These are phyloP conservation scores for Falco cherrug DNA, from an alignment of 2,797 vertebrate genomes.

Conservation along the genomic window DNA sequence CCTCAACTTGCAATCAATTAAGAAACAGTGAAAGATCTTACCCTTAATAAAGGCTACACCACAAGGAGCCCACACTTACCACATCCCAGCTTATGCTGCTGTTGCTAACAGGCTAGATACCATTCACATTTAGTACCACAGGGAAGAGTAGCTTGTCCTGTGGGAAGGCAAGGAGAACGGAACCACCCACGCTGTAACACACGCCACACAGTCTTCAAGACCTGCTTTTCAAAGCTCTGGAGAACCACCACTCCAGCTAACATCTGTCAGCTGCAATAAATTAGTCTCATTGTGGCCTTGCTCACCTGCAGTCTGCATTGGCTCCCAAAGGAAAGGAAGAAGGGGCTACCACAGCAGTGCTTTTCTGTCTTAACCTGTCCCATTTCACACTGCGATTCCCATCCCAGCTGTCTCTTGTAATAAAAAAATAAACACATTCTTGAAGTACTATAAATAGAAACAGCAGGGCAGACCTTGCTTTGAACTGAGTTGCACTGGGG, in stretches of 20 bases:
- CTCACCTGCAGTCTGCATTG: not conserved
- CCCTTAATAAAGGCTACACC: not conserved
- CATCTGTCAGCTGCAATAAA: constrained; percentile 14
- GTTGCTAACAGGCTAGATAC: not conserved
- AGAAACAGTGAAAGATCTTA: not conserved
- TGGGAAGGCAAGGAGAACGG: not conserved
- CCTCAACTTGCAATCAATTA: not conserved
- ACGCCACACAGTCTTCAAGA: not conserved
- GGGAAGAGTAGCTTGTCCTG: not conserved
- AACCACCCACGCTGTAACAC: not conserved
- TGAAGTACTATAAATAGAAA: constrained; percentile 4
- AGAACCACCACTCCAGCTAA: not conserved
- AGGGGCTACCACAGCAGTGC: not conserved
- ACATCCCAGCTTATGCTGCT: accelerated
- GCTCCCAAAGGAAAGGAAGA: not conserved
- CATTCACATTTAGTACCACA: not conserved
- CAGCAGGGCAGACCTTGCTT: constrained; percentile 2
- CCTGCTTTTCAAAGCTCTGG: not conserved
- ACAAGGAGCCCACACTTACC: not conserved
- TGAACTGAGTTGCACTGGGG: not conserved
- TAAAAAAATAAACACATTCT: constrained; percentile 34
- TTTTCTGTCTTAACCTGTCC: not conserved
- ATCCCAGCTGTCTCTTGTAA: not conserved
- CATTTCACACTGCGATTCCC: not conserved
- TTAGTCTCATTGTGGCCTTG: not conserved